Evolutionary conservation across 2,113 vertebrate genomes (phyloP).

Genomic region (Physeter macrocephalus): DNA sequence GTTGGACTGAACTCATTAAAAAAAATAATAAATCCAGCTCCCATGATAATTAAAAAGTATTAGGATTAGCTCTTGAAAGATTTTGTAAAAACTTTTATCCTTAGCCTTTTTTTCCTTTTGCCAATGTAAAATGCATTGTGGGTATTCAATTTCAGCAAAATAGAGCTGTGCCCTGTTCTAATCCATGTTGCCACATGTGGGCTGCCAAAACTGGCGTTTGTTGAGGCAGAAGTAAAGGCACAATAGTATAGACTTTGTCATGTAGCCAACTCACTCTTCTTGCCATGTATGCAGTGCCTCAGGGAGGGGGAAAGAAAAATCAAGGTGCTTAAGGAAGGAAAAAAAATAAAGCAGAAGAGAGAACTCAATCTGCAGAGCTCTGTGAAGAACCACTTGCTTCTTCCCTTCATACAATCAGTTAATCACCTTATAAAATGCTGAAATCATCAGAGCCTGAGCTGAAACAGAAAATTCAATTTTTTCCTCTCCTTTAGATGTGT

Average conservation of each 20-base stretch:
- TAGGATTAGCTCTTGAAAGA: not conserved
- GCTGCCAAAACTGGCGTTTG: not conserved
- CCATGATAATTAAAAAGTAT: not conserved
- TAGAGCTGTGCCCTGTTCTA: not conserved
- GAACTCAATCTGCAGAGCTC: not conserved
- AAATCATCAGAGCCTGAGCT: conserved; percentile 15
- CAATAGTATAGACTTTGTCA: not conserved
- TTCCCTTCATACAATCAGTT: conserved; percentile 25
- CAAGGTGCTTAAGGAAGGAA: not conserved
- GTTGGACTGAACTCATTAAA: not conserved
- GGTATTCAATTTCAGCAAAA: not conserved
- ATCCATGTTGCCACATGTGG: not conserved
- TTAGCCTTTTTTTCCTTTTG: not conserved
- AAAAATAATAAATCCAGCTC: not conserved
- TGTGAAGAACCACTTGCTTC: not conserved
- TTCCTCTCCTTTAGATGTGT: conserved; percentile 64
- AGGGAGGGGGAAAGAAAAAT: not conserved
- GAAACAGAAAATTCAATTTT: conserved; percentile 36
- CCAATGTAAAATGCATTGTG: not conserved
- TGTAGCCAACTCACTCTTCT: not conserved
- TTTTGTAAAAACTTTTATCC: not conserved
- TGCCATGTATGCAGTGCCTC: not conserved
- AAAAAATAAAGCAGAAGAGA: not conserved
- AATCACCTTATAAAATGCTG: conserved; percentile 33
- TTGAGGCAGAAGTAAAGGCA: not conserved